These are phyloP conservation scores for Turritopsis rubra DNA, from an alignment of 30 jellyfish, hydroid and myxozoan species.

Conservation along the genomic window DNA sequence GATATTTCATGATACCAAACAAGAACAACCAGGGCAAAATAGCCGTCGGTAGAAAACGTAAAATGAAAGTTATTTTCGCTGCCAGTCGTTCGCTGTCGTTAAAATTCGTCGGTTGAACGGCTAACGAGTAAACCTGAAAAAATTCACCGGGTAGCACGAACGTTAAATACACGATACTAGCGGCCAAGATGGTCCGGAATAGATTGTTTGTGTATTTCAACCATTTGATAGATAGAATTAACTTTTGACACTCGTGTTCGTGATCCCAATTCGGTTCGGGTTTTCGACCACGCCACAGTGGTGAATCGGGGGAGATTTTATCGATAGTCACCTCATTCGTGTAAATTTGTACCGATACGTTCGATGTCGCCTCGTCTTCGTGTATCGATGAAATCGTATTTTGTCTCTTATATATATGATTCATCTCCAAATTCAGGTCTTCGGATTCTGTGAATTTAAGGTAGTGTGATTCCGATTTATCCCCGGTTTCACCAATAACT, in stretches of 20 bases:
- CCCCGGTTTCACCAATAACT: constrained; percentile 5
- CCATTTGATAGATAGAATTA: neutral
- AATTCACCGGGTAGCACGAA: neutral
- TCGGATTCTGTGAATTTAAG: constrained; percentile 10
- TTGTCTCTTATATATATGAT: neutral
- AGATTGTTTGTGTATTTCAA: constrained; percentile 6
- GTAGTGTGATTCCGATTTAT: neutral
- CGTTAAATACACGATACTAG: neutral
- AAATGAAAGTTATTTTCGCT: neutral
- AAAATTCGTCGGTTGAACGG: neutral
- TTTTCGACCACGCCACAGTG: neutral
- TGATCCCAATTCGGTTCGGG: constrained; percentile 8
- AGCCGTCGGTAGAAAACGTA: neutral
- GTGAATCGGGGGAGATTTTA: neutral
- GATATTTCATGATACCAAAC: constrained; percentile 1
- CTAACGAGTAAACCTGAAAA: neutral
- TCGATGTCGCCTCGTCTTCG: neutral
- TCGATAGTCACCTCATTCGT: constrained; percentile 1
- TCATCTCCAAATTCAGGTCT: constrained; percentile 11
- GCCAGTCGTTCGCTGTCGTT: constrained; percentile 8
- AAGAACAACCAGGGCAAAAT: constrained; percentile 5
- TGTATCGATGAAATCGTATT: constrained; percentile 13
- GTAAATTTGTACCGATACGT: constrained; percentile 14
- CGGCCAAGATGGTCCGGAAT: neutral
- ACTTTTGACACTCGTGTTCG: constrained; percentile 10